Conservation (phyloP, 2,888 invertebrate genomes). For the Masnerella sp. region DNA sequence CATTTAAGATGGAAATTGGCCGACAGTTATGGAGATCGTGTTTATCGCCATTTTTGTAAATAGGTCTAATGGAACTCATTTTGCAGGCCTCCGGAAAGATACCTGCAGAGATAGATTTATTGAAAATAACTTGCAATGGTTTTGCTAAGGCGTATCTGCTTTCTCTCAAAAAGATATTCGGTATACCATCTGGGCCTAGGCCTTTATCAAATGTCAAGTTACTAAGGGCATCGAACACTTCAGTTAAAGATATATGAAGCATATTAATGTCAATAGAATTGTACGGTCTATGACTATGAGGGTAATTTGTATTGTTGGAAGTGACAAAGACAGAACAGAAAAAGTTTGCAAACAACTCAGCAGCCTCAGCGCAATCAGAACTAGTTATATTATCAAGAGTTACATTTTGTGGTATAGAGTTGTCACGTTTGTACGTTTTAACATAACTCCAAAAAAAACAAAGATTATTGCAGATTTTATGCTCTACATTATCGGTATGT, state of each 20-base stretch:
- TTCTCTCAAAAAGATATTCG: conserved; percentile 10
- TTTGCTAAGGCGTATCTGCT: conserved; percentile 2
- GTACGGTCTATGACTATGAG: too few species aligned
- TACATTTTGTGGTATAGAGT: background rate
- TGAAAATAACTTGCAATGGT: conserved; percentile 2
- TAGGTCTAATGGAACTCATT: background rate
- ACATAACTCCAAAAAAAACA: background rate
- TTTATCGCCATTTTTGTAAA: conserved; percentile 3
- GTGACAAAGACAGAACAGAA: background rate
- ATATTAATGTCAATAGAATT: background rate
- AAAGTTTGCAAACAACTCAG: background rate
- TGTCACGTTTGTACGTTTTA: background rate
- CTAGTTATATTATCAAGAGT: background rate
- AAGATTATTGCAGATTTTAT: background rate
- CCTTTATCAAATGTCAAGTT: background rate
- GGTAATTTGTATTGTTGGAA: background rate
- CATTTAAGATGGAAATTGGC: background rate
- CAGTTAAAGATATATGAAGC: background rate
- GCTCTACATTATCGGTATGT: too few species aligned
- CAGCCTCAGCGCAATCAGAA: background rate
- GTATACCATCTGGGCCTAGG: conserved; percentile 15
- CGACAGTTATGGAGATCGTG: background rate
- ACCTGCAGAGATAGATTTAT: background rate
- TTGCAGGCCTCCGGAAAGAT: conserved; percentile 8
- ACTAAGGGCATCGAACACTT: background rate